phyloP scores from a whole-genome alignment of 1,140 invertebrate species.

The Drosophila nannoptera region DNA sequence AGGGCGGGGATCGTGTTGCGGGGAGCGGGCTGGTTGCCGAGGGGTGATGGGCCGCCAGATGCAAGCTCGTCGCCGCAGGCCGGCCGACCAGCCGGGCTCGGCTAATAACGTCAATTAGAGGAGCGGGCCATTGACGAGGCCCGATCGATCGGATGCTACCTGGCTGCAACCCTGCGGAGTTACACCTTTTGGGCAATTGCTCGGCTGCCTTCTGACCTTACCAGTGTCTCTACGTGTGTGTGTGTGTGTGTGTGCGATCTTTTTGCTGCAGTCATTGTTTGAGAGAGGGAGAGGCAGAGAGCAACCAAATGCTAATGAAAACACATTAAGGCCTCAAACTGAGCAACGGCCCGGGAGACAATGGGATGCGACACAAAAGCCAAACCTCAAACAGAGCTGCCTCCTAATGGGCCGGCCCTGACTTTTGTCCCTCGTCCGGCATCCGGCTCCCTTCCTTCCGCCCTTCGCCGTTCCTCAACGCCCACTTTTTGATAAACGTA shows the following conservation, averaged over 20 bases:
- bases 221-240: constrained; percentile 19
- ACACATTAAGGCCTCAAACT: constrained; percentile 35
- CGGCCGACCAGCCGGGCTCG: background rate
- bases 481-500: constrained; percentile 17
- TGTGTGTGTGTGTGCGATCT: constrained; percentile 15
- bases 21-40: background rate
- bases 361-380: constrained; percentile 49
- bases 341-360: constrained; percentile 16
- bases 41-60: constrained; percentile 31
- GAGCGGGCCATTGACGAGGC: constrained; percentile 40
- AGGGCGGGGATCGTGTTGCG: background rate
- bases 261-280: constrained; percentile 39
- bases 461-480: constrained; percentile 10
- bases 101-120: constrained; percentile 71
- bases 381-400: constrained; percentile 61
- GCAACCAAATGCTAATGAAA: constrained; percentile 52
- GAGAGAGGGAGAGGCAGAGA: background rate
- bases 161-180: constrained; percentile 46
- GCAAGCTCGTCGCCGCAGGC: constrained; percentile 14
- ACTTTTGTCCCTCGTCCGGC: background rate
- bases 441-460: constrained; percentile 36
- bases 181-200: constrained; percentile 42
- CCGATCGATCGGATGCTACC: constrained; percentile 45
- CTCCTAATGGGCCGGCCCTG: constrained; percentile 13
- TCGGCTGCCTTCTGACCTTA: constrained; percentile 58